Evolutionary conservation across 2,797 vertebrate genomes (phyloP).

Genomic region (Buphagus erythrorhynchus): DNA sequence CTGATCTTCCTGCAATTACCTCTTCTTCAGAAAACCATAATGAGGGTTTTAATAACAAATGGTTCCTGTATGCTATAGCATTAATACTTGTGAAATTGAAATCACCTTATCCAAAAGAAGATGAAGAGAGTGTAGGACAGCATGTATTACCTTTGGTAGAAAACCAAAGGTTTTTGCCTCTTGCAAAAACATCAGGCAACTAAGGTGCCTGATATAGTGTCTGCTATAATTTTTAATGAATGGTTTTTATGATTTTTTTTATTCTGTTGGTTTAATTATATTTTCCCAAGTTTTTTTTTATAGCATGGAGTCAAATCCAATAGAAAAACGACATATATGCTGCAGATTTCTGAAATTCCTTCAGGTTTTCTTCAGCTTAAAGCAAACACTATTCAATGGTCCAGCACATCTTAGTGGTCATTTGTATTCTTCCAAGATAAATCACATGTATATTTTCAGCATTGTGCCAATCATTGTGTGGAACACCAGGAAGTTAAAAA

Average conservation of each 20-base stretch:
- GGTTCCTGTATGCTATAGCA: background rate
- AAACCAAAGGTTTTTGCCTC: background rate
- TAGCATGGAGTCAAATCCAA: background rate
- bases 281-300: background rate
- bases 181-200: background rate
- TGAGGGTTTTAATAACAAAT: background rate
- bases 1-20: constrained; percentile 24
- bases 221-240: background rate
- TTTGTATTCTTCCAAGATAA: background rate
- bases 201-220: background rate
- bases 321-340: background rate
- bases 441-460: background rate
- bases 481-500: background rate
- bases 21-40: constrained; percentile 22
- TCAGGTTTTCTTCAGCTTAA: background rate
- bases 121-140: background rate
- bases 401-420: background rate
- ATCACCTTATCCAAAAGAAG: background rate
- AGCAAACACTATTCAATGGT: background rate
- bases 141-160: background rate
- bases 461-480: background rate
- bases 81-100: constrained; percentile 26
- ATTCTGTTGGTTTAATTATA: background rate
- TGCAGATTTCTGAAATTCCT: background rate
- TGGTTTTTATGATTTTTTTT: background rate